A percentile compares a stretch with the other conserved stretches of the same genome.
phyloP scores from a whole-genome alignment of 2,113 vertebrate genomes.

The Rhinoptilus africanus region DNA sequence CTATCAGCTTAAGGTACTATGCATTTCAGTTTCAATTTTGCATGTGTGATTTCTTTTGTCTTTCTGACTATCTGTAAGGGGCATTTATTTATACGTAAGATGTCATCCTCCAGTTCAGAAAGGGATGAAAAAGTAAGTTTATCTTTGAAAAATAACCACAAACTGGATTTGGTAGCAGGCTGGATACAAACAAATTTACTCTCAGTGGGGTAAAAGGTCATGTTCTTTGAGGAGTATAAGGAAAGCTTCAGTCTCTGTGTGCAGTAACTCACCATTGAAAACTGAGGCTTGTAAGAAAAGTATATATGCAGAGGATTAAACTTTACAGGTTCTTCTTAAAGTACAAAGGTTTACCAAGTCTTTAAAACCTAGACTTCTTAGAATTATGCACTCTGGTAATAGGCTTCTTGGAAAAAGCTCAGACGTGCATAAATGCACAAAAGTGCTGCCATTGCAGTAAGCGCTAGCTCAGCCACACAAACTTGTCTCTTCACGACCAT shows the following conservation, averaged over 20 bases:
- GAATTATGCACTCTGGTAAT: background rate
- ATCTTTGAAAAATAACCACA: background rate
- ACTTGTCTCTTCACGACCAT: background rate
- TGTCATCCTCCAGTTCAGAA: background rate
- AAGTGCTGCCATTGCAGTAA: background rate
- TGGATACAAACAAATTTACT: background rate
- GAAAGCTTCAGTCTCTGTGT: background rate
- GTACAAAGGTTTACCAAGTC: background rate
- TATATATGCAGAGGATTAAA: background rate
- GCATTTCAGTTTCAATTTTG: background rate
- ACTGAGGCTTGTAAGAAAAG: background rate
- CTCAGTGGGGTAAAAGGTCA: background rate
- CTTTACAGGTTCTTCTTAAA: background rate
- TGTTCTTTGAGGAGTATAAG: background rate
- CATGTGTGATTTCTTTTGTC: background rate
- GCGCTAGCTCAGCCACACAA: background rate
- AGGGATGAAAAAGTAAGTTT: background rate
- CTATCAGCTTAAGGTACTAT: background rate
- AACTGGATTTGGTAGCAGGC: background rate
- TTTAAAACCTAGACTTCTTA: background rate
- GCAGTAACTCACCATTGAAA: background rate
- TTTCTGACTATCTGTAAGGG: background rate
- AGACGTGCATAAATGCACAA: background rate
- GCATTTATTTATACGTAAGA: background rate
- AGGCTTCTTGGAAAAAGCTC: background rate